Percentiles rank a stretch among this genome's conserved stretches.
Evolutionary conservation across 2,797 vertebrate species (phyloP).

Genomic region (Nyctibius grandis): DNA sequence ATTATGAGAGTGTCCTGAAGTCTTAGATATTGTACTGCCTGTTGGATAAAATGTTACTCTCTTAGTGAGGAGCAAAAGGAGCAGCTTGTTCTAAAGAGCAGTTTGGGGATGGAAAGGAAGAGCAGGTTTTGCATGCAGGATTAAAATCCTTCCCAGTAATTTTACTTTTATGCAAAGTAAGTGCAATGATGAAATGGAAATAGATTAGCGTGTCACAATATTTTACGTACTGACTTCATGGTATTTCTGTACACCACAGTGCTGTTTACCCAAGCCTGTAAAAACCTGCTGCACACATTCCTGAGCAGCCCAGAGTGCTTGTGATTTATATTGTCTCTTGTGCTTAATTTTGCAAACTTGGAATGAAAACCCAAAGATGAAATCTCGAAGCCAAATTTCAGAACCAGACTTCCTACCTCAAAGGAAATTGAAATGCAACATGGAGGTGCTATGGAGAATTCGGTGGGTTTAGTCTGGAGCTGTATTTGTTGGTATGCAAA

Average conservation of each 20-base stretch:
- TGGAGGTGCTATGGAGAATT: neutral
- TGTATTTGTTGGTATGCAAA: neutral
- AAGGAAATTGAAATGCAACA: neutral
- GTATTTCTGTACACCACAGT: neutral
- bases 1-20: neutral
- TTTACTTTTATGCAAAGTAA: neutral
- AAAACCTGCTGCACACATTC: neutral
- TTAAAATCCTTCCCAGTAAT: neutral
- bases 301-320: neutral
- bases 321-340: rapidly evolving
- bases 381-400: neutral
- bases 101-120: neutral
- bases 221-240: neutral
- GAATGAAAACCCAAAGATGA: neutral
- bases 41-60: neutral
- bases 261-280: neutral
- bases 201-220: neutral
- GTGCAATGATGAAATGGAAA: neutral
- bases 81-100: neutral
- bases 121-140: neutral
- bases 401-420: neutral
- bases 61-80: neutral
- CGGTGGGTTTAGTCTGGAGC: neutral
- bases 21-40: neutral
- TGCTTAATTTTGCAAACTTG: neutral